phyloP scores from a whole-genome alignment of 2,888 invertebrate species.

The Folsomia manolachei region DNA sequence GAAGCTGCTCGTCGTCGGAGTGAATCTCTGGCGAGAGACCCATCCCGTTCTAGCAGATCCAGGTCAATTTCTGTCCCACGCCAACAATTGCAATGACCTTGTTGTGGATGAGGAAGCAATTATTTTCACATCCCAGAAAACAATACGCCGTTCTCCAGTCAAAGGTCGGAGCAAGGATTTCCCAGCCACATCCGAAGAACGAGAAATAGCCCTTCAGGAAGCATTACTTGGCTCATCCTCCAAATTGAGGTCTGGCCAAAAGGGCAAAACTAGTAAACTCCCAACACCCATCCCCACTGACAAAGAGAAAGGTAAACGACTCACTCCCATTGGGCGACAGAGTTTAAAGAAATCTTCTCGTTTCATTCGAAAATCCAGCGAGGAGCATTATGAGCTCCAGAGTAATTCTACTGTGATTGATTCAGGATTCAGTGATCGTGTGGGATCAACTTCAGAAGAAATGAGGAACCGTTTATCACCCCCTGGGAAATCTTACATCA shows the following conservation, averaged over 20 bases:
- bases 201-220: slow-evolving; percentile 44
- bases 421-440: slow-evolving; percentile 40
- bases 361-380: slow-evolving; percentile 26
- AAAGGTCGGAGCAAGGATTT: slow-evolving; percentile 12
- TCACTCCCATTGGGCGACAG: not conserved
- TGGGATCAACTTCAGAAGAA: slow-evolving; percentile 34
- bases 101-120: not conserved
- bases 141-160: not conserved
- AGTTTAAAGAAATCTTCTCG: not conserved
- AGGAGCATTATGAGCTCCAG: slow-evolving; percentile 26
- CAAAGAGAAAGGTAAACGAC: not conserved
- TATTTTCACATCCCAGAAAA: not conserved
- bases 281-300: not conserved
- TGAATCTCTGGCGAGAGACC: slow-evolving; percentile 25
- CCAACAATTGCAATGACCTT: slow-evolving; percentile 12
- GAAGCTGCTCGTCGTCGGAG: slow-evolving; percentile 38
- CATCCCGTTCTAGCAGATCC: slow-evolving; percentile 21
- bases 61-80: slow-evolving; percentile 24
- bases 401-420: slow-evolving; percentile 12
- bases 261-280: not conserved
- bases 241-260: slow-evolving; percentile 7
- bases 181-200: slow-evolving; percentile 40
- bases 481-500: slow-evolving; percentile 35
- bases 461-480: slow-evolving; percentile 10
- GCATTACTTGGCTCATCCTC: slow-evolving; percentile 28